phyloP scores from a whole-genome alignment of 2,113 vertebrate species.

The Misgurnus mizolepis region DNA sequence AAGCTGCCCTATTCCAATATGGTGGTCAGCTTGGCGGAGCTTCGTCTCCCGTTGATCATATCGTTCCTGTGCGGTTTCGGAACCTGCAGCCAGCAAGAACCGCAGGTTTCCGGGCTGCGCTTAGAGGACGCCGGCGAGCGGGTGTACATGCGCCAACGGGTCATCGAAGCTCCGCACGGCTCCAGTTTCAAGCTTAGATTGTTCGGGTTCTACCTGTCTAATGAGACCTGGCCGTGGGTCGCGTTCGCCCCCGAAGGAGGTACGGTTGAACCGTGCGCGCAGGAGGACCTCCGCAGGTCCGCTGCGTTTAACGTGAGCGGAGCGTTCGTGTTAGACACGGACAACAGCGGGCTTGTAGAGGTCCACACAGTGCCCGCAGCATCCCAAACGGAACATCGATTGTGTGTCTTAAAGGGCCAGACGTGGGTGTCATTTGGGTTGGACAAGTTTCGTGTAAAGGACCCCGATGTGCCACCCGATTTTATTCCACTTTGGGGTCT shows the following conservation, averaged over 20 bases:
- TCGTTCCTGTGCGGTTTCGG: constrained; percentile 71
- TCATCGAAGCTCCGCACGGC: constrained; percentile 70
- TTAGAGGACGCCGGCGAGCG: constrained; percentile 72
- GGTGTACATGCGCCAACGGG: constrained; percentile 67
- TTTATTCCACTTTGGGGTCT: constrained; percentile 75
- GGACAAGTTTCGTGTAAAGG: constrained; percentile 67
- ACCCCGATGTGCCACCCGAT: constrained; percentile 47
- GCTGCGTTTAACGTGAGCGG: constrained; percentile 65
- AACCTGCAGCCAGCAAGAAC: constrained; percentile 59
- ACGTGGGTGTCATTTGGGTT: constrained; percentile 64
- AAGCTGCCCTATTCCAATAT: constrained; percentile 78
- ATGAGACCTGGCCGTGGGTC: constrained; percentile 79
- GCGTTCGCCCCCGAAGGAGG: constrained; percentile 68
- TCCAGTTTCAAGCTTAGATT: constrained; percentile 80
- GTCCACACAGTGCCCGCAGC: constrained; percentile 60
- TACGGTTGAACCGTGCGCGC: constrained; percentile 63
- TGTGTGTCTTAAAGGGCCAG: constrained; percentile 68
- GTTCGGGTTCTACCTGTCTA: constrained; percentile 74
- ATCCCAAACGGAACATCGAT: constrained; percentile 57
- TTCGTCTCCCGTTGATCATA: constrained; percentile 72
- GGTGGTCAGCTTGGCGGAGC: constrained; percentile 77
- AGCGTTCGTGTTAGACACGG: constrained; percentile 56
- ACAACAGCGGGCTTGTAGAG: constrained; percentile 66
- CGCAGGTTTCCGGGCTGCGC: constrained; percentile 78
- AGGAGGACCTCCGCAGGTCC: constrained; percentile 48